A percentile compares a stretch with the other conserved stretches of the same genome.
Evolutionary conservation across 2,888 invertebrate species (phyloP).

Genomic region (Clepsis dumicolana): DNA sequence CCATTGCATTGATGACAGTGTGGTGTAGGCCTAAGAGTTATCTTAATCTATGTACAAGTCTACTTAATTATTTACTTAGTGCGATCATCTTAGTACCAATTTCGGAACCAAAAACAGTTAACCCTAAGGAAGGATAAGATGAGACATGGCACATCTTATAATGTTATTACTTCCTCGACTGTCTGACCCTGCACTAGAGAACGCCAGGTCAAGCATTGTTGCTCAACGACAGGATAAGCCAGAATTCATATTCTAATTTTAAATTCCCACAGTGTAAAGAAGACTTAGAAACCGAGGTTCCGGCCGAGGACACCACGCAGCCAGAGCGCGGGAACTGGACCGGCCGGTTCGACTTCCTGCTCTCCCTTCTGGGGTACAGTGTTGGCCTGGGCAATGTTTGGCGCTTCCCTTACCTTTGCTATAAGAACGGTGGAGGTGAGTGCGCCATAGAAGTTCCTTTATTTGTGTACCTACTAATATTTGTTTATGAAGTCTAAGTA

Average conservation of each 20-base stretch:
- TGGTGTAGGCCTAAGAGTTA: no score
- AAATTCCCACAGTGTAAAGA: slow-evolving; percentile 60
- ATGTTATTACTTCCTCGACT: no score
- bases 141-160: no score
- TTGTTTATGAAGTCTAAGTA: no score
- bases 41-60: no score
- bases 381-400: slow-evolving; percentile 92
- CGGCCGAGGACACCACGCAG: slow-evolving; percentile 62
- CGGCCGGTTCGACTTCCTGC: slow-evolving; percentile 90
- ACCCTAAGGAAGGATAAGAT: not conserved
- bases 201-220: no score
- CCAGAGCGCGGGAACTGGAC: slow-evolving; percentile 91
- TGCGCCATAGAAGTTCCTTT: slow-evolving; percentile 28
- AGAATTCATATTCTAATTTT: slow-evolving; percentile 18
- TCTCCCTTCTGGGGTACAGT: slow-evolving; percentile 90
- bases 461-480: no score
- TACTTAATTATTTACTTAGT: not conserved
- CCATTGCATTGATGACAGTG: no score
- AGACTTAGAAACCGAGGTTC: slow-evolving; percentile 56
- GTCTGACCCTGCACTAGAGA: no score
- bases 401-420: slow-evolving; percentile 91
- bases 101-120: not conserved
- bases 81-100: not conserved
- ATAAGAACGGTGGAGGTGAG: slow-evolving; percentile 91
- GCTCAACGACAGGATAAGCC: not conserved